Conservation (phyloP, 2,888 invertebrate genomes). For the Mycogona germanica region DNA sequence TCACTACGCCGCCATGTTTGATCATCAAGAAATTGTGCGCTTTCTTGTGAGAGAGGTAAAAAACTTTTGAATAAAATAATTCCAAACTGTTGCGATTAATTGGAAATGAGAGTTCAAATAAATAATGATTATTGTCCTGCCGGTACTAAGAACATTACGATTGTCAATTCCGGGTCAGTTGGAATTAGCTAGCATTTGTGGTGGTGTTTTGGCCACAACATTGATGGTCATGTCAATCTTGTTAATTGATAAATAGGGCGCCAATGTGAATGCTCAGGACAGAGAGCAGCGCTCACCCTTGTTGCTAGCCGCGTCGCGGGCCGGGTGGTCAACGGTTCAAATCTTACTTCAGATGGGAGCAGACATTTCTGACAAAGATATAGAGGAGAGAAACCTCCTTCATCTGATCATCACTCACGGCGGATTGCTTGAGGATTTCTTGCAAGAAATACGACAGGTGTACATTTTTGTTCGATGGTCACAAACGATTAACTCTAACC, state of each 20-base stretch:
- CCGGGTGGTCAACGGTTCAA: conserved; percentile 69
- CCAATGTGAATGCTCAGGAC: conserved; percentile 66
- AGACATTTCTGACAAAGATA: conserved; percentile 62
- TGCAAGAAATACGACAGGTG: conserved; percentile 28
- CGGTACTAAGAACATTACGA: too few relatives aligned
- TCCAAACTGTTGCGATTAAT: too few relatives aligned
- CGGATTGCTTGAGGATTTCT: conserved; percentile 62
- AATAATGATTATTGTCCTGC: too few relatives aligned
- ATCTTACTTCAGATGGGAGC: conserved; percentile 58
- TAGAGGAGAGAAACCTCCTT: conserved; percentile 65
- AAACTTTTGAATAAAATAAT: too few relatives aligned
- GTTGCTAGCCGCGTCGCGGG: conserved; percentile 64
- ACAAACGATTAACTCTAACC: not conserved
- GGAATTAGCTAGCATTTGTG: too few relatives aligned
- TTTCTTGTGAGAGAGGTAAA: conserved; percentile 43
- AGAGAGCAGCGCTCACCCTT: conserved; percentile 67
- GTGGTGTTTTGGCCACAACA: too few relatives aligned
- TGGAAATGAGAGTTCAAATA: too few relatives aligned
- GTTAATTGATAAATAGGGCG: too few relatives aligned
- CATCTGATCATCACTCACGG: conserved; percentile 80
- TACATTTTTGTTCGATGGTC: not conserved
- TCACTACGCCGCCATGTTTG: conserved; percentile 84
- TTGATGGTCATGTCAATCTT: too few relatives aligned
- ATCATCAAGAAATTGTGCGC: conserved; percentile 62
- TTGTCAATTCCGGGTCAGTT: too few relatives aligned